Percentiles rank a stretch among this genome's conserved stretches.
phyloP scores from a whole-genome alignment of 2,888 invertebrate species.

The Cheilosia vernalis region DNA sequence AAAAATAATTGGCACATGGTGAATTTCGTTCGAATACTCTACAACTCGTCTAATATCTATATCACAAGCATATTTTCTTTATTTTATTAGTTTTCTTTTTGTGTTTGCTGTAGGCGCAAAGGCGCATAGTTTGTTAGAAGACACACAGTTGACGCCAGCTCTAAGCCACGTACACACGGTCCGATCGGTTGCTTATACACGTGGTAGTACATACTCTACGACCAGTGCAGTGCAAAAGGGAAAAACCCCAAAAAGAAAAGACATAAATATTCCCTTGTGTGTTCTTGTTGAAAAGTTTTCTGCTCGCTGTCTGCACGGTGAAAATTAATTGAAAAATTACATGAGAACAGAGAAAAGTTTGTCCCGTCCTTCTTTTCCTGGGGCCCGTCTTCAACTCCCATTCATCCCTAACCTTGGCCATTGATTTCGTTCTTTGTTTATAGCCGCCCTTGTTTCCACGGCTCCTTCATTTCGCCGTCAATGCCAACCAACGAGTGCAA shows the following conservation, averaged over 20 bases:
- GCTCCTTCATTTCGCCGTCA: constrained; percentile 2
- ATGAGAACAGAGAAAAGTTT: constrained; percentile 37
- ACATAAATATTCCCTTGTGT: not conserved
- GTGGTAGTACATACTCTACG: constrained; percentile 22
- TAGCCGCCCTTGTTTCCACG: not conserved
- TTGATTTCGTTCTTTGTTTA: constrained; percentile 3
- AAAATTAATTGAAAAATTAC: constrained; percentile 33
- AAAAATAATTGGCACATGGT: constrained; percentile 73
- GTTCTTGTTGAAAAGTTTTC: not conserved
- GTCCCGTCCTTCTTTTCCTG: not conserved
- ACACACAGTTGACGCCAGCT: constrained; percentile 61
- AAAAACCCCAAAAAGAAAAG: not conserved
- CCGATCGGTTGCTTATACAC: constrained; percentile 27
- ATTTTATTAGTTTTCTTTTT: constrained; percentile 40
- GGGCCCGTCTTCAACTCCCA: not conserved
- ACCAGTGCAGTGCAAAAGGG: constrained; percentile 9
- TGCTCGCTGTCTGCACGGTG: not conserved
- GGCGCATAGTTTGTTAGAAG: constrained; percentile 28
- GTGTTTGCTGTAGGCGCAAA: constrained; percentile 16
- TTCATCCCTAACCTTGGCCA: constrained; percentile 35
- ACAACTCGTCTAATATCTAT: constrained; percentile 32
- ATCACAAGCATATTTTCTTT: constrained; percentile 32
- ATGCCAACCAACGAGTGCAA: constrained; percentile 28
- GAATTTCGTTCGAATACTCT: constrained; percentile 57
- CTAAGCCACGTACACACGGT: constrained; percentile 64